Percentiles rank a stretch among this genome's conserved stretches.
Conservation (phyloP, 2,113 vertebrate genomes). For the Todiramphus chloris region DNA sequence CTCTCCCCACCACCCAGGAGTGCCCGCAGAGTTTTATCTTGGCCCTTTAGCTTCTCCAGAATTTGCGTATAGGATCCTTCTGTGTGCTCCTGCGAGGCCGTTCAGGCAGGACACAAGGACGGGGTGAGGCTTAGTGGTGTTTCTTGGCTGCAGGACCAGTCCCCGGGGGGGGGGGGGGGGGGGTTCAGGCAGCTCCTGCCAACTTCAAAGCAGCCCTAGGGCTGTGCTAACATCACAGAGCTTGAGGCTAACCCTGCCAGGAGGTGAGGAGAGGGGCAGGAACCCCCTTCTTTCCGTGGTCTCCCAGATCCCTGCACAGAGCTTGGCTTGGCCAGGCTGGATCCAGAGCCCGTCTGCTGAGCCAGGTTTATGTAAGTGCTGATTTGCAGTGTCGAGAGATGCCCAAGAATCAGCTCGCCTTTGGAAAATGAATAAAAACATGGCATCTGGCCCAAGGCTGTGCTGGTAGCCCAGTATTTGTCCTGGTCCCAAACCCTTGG, state of each 20-base stretch:
- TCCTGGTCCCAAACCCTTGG: background rate
- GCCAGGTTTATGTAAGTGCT: constrained; percentile 35
- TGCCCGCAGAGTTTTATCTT: background rate
- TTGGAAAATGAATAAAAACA: background rate
- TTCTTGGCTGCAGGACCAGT: background rate
- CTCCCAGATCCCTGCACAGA: background rate
- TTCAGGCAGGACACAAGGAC: background rate
- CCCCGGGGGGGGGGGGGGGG: rapidly evolving
- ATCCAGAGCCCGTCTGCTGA: background rate
- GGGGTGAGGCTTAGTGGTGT: rapidly evolving
- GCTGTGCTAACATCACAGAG: background rate
- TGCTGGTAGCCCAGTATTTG: background rate
- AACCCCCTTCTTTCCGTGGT: background rate
- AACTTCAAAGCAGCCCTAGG: background rate
- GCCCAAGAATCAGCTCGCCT: background rate
- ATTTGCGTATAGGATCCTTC: background rate
- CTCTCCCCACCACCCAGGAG: background rate
- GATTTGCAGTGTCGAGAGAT: background rate
- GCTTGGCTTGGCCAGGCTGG: background rate
- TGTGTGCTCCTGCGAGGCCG: background rate
- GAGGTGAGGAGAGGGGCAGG: rapidly evolving
- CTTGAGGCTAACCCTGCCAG: background rate
- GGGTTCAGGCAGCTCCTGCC: background rate
- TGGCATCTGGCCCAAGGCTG: background rate
- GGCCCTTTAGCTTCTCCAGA: background rate